Conservation (phyloP, 2,888 invertebrate genomes). For the Eustalomyia histrio region DNA sequence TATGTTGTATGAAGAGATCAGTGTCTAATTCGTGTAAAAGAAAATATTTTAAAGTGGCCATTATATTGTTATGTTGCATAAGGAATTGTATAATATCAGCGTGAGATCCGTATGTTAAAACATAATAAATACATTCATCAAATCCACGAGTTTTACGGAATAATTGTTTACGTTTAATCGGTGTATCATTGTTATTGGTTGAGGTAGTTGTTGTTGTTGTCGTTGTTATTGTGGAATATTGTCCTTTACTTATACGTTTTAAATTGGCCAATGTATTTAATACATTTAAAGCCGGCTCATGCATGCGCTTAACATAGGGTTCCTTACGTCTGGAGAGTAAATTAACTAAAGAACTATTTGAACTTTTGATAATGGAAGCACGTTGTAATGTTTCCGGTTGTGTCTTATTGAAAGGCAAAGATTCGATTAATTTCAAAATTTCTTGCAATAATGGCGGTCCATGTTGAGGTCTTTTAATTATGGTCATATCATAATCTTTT, state of each 20-base stretch:
- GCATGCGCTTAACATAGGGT: constrained; percentile 80
- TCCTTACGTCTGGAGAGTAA: constrained; percentile 79
- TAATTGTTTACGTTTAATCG: constrained; percentile 71
- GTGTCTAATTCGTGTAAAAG: constrained; percentile 84
- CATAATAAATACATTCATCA: constrained; percentile 90
- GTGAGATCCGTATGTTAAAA: constrained; percentile 89
- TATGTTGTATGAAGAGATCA: constrained; percentile 86
- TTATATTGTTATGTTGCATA: constrained; percentile 85
- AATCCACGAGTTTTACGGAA: constrained; percentile 81
- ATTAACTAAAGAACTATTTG: constrained; percentile 75
- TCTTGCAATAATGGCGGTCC: constrained; percentile 86
- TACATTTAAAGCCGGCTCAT: constrained; percentile 83
- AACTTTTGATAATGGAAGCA: constrained; percentile 76
- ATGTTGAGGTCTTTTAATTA: constrained; percentile 80
- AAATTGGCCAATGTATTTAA: constrained; percentile 82
- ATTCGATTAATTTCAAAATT: constrained; percentile 85
- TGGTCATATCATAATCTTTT: constrained; percentile 67
- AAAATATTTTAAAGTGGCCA: constrained; percentile 86
- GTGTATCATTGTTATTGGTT: constrained; percentile 61
- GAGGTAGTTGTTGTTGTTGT: constrained; percentile 44
- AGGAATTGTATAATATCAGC: constrained; percentile 87
- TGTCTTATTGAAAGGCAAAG: constrained; percentile 75
- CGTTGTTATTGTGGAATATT: constrained; percentile 80
- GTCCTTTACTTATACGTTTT: constrained; percentile 81
- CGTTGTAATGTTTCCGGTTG: constrained; percentile 76